Conservation (phyloP, 1,140 invertebrate species). For the Harpegnathos saltator region DNA sequence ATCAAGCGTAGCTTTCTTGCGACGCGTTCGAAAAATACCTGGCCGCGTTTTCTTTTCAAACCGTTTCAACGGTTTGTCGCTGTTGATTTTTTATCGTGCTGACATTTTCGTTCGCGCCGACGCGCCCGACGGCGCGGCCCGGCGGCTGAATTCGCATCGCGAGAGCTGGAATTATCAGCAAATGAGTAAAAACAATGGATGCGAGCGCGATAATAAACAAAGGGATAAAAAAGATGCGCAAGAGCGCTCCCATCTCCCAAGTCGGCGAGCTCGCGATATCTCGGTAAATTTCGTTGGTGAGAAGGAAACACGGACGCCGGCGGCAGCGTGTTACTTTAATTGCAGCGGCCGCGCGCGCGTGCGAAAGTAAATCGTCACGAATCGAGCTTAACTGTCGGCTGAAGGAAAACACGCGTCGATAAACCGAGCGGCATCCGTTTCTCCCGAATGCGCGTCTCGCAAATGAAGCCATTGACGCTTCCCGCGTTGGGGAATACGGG, state of each 20-base stretch:
- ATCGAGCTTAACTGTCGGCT: slow-evolving; percentile 21
- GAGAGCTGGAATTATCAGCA: background rate
- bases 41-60: background rate
- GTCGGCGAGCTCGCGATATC: background rate
- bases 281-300: background rate
- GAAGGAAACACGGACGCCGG: background rate
- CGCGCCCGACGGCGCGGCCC: too few species aligned
- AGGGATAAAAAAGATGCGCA: slow-evolving; percentile 5
- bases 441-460: slow-evolving; percentile 24
- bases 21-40: background rate
- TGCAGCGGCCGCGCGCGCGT: slow-evolving; percentile 5
- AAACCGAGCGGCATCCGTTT: slow-evolving; percentile 28
- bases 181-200: background rate
- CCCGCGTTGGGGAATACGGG: background rate
- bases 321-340: slow-evolving; percentile 38
- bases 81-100: too few species aligned
- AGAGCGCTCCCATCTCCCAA: background rate
- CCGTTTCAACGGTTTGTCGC: too few species aligned
- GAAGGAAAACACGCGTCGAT: slow-evolving; percentile 32
- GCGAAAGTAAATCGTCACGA: slow-evolving; percentile 47
- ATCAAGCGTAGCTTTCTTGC: background rate
- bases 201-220: background rate
- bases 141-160: too few species aligned
- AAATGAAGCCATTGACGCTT: slow-evolving; percentile 56
- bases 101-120: too few species aligned